Evolutionary conservation across 2,888 invertebrate genomes (phyloP).

Genomic region (Colostygia pectinataria): DNA sequence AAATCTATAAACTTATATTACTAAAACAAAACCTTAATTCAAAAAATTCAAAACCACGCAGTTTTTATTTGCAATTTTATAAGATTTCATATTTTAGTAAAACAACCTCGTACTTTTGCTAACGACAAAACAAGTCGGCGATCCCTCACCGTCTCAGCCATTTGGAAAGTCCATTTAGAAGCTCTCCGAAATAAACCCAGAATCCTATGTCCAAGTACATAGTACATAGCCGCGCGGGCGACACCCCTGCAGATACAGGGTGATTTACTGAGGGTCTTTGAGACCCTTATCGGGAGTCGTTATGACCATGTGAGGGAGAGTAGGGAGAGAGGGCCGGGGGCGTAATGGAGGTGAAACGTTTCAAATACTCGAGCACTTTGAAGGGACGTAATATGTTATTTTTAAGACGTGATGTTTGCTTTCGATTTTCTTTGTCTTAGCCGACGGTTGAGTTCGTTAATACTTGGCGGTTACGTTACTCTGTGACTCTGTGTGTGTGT

Average conservation of each 20-base stretch:
- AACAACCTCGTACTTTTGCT: background rate
- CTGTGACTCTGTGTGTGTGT: no score
- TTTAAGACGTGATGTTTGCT: slow-evolving; percentile 62
- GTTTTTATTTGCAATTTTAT: background rate
- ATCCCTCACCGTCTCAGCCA: slow-evolving; percentile 11
- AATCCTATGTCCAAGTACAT: slow-evolving; percentile 65
- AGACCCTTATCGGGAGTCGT: slow-evolving; percentile 81
- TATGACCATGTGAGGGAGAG: slow-evolving; percentile 82
- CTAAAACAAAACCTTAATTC: no score
- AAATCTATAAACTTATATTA: no score
- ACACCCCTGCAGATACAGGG: slow-evolving; percentile 75
- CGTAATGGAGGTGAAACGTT: slow-evolving; percentile 56
- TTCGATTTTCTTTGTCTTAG: slow-evolving; percentile 55
- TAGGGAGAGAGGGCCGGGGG: slow-evolving; percentile 35
- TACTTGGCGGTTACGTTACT: no score
- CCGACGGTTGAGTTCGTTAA: background rate
- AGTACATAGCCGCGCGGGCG: slow-evolving; percentile 56
- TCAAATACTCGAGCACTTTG: slow-evolving; percentile 61
- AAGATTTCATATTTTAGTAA: background rate
- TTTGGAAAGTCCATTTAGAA: slow-evolving; percentile 23
- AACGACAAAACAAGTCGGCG: background rate
- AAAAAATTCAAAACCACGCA: no score
- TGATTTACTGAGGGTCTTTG: slow-evolving; percentile 78
- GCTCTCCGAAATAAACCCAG: slow-evolving; percentile 26
- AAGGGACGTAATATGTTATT: slow-evolving; percentile 79